Evolutionary conservation across 2,113 vertebrate species (phyloP).

Genomic region (Columbina picui): DNA sequence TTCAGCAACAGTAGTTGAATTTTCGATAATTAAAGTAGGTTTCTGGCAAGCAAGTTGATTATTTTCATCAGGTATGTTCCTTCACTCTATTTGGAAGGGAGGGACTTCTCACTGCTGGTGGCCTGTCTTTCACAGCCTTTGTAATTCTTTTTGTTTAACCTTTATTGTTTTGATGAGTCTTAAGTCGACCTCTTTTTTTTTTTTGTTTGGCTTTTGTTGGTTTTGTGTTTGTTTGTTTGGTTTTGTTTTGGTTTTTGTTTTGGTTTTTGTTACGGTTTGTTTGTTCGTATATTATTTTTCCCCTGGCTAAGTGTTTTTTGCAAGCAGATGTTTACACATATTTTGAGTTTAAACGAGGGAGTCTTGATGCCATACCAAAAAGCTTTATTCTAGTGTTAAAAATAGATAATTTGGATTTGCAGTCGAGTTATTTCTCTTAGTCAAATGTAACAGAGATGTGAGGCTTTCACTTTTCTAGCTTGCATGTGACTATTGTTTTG

Average conservation of each 20-base stretch:
- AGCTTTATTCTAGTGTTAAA: neutral
- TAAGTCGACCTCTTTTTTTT: neutral
- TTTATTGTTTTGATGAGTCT: neutral
- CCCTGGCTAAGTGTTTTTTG: neutral
- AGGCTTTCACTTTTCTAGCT: neutral
- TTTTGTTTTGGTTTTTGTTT: neutral
- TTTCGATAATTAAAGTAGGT: neutral
- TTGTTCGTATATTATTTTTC: neutral
- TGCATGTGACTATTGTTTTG: neutral
- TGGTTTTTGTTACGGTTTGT: neutral
- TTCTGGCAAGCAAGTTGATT: neutral
- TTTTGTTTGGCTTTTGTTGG: neutral
- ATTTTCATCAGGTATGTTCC: neutral
- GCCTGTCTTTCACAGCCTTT: neutral
- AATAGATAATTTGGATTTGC: neutral
- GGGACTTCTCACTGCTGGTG: neutral
- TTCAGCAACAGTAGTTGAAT: neutral
- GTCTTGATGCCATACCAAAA: neutral
- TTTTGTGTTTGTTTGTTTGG: neutral
- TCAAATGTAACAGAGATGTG: neutral
- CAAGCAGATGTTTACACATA: neutral
- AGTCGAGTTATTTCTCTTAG: neutral
- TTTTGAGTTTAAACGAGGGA: neutral
- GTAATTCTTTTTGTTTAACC: neutral
- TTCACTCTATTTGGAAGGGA: neutral